Conservation (phyloP, 2,797 vertebrate genomes). For the Poeciliopsis turneri region DNA sequence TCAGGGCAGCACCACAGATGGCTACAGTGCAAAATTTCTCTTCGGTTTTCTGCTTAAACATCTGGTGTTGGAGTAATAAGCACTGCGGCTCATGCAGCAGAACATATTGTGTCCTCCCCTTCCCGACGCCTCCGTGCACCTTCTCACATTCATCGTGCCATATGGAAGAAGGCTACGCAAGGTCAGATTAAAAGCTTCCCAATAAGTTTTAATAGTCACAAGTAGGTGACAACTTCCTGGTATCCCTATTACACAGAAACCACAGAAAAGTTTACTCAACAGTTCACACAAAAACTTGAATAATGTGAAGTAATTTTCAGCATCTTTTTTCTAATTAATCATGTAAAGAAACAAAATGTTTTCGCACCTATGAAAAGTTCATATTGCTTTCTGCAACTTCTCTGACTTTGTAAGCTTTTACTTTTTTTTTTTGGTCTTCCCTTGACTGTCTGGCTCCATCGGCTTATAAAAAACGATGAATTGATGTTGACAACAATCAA, state of each 20-base stretch:
- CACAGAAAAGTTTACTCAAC: constrained; percentile 24
- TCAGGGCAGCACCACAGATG: constrained; percentile 62
- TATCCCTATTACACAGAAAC: constrained; percentile 31
- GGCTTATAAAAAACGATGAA: constrained; percentile 1
- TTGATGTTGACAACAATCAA: background rate
- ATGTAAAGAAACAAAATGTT: constrained; percentile 16
- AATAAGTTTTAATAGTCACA: constrained; percentile 24
- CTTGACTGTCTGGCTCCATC: background rate
- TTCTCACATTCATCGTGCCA: constrained; percentile 35
- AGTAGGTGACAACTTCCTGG: constrained; percentile 28
- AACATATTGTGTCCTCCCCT: constrained; percentile 38
- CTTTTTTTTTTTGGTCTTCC: constrained; percentile 6
- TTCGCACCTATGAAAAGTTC: constrained; percentile 13
- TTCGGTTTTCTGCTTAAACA: constrained; percentile 51
- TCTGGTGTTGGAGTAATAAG: constrained; percentile 53
- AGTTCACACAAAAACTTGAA: constrained; percentile 13
- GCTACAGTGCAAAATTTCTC: constrained; percentile 37
- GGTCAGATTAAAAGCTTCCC: constrained; percentile 40
- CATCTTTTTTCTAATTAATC: constrained; percentile 5
- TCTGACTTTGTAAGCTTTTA: constrained; percentile 13
- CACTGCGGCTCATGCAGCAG: constrained; percentile 20
- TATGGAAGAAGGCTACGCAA: constrained; percentile 41
- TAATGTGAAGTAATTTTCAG: constrained; percentile 3
- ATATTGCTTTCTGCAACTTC: constrained; percentile 31
- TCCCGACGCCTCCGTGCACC: constrained; percentile 27